A percentile compares a stretch with the other conserved stretches of the same genome.
Conservation (phyloP, 2,888 invertebrate species). For the Ptilodon capucinus region DNA sequence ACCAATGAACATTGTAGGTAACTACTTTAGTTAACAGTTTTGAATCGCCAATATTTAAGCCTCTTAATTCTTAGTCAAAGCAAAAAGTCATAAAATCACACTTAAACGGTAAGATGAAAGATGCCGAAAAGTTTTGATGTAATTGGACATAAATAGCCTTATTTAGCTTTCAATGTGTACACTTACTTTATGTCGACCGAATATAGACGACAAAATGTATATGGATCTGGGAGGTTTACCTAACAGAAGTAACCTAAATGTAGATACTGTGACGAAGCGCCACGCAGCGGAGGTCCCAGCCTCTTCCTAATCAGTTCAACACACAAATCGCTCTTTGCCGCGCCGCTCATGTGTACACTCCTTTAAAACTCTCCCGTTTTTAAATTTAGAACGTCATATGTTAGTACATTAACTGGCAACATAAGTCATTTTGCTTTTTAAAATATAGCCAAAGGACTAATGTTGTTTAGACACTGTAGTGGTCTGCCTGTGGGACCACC, state of each 20-base stretch:
- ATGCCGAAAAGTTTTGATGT: not conserved
- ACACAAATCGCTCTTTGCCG: constrained; percentile 64
- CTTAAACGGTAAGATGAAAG: not conserved
- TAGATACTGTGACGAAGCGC: constrained; percentile 57
- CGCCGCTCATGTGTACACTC: constrained; percentile 62
- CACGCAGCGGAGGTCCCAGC: constrained; percentile 69
- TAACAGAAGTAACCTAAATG: constrained; percentile 42
- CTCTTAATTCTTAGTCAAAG: not conserved
- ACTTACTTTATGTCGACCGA: not conserved
- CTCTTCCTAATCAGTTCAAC: constrained; percentile 65
- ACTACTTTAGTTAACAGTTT: no score
- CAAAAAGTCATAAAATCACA: not conserved
- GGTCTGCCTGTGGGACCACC: constrained; percentile 69
- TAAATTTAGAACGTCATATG: constrained; percentile 41
- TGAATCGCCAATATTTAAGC: no score
- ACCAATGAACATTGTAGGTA: no score
- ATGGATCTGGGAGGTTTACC: constrained; percentile 13
- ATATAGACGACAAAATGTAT: constrained; percentile 11
- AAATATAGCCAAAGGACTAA: constrained; percentile 46
- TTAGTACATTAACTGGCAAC: constrained; percentile 9
- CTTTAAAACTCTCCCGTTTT: constrained; percentile 50
- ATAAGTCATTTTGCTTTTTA: constrained; percentile 42
- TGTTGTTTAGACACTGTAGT: constrained; percentile 63
- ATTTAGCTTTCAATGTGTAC: constrained; percentile 12
- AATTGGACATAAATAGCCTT: constrained; percentile 1